Conservation (phyloP, 2,888 invertebrate species). For the Spodoptera picta region DNA sequence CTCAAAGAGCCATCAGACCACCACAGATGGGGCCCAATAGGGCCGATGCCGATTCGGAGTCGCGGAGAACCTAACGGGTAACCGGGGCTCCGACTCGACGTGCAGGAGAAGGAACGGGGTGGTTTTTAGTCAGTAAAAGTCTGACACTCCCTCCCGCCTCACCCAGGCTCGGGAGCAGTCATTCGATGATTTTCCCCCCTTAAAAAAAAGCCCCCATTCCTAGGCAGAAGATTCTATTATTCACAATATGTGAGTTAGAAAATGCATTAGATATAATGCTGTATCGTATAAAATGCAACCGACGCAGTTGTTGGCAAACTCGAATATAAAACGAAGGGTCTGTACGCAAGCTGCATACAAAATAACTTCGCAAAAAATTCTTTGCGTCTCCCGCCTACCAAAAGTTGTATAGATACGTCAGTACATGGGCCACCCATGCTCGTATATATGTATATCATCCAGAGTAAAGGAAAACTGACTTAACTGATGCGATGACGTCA, state of each 20-base stretch:
- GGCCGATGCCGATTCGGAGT: no score
- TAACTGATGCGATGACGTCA: constrained; percentile 1
- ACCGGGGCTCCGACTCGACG: no score
- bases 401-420: constrained; percentile 47
- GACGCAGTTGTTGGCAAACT: constrained; percentile 72
- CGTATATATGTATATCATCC: no score
- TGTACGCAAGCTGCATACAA: constrained; percentile 77
- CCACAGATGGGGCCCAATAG: no score
- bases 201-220: neutral
- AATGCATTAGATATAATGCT: constrained; percentile 36
- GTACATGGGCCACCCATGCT: constrained; percentile 22
- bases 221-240: neutral
- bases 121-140: no score
- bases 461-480: neutral
- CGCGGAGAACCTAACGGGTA: no score
- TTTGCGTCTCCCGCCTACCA: constrained; percentile 61
- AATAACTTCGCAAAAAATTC: constrained; percentile 77
- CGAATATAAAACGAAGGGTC: constrained; percentile 68
- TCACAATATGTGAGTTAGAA: constrained; percentile 18
- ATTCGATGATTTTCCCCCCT: no score
- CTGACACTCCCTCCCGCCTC: no score
- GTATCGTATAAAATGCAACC: constrained; percentile 76
- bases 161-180: no score
- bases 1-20: no score
- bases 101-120: no score